Base-by-base conservation (phyloP, 2,888 invertebrate species). In the Acrobasis repandana region DNA sequence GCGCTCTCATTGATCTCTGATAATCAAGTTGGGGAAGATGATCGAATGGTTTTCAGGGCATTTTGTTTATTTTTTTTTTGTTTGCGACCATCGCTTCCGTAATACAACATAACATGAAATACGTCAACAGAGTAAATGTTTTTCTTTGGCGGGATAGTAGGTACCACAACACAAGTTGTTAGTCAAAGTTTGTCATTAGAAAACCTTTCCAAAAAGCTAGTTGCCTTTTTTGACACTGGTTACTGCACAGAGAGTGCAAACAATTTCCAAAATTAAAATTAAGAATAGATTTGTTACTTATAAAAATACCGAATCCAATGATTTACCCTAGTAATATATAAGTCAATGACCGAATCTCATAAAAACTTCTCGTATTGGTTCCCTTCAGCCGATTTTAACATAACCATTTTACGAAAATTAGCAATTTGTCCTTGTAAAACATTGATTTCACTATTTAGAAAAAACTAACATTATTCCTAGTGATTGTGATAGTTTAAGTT, bases 251-350 rank as follows among this genome's bases (percentile, higher is more conserved):
- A 28, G 28, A 28, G 28, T 28, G 28, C 28, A 28, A 28, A 28
- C 52, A 33, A n/a, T 52, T n/a, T 20, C 52, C 14, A 20, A 33
- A 34, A 52, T 52, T n/a, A 52, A 52, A 1, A 52, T 52, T 28
- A 15, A 33, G 9, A 52, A 52, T 33, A 52, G 34, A 20, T 15
- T 3, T n/a, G n/a, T 28, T 52, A 33, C 2, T 9, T 2, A 52
- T 52, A 10, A 33, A 33, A 34, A 52, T 52, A 33, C 28, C 28
- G 28, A n/a, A n/a, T n/a, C n/a, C n/a, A n/a, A n/a, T n/a, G n/a
- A n/a, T n/a, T n/a, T n/a, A n/a, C n/a, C n/a, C n/a, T n/a, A n/a
- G n/a, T n/a, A n/a, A n/a, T n/a, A n/a, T n/a, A n/a, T n/a, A n/a
- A n/a, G n/a, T n/a, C n/a, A n/a, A n/a, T n/a, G n/a, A 33, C 28